Evolutionary conservation across 2,888 invertebrate species (phyloP), one percentile per base, ranked within the genome.

Genomic region (Phymatocera aterrima): DNA sequence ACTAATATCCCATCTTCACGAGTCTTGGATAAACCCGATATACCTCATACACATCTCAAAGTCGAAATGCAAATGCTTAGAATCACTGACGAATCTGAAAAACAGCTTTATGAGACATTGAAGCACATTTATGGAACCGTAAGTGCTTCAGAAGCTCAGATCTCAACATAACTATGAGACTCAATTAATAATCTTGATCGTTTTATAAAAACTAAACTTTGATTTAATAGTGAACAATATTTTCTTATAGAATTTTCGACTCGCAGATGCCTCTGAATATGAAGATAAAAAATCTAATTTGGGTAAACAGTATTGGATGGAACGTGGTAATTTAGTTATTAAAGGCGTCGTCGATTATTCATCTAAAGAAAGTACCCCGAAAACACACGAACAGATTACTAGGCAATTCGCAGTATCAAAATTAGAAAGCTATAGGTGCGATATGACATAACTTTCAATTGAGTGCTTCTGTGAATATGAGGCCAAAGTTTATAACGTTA

Each of bases 1-100:
- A 12, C 51, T 24, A 80, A 74, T 40, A 10, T 28, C 3, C n/a
- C 57, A 8, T 15, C 24, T 10, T 24, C 34, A 75, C 57, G 57
- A 75, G 60, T 24, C 12, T 6, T 24, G 5, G 75, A 75, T 28
- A 75, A 43, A 75, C 43, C 37, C 3, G 57, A 28, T 40, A 51
- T 8, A 5, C 10, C 31, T 4, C 40, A 57, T 64, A 51, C 57
- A 8, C 77, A 81, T 5, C 92, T 95, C 0, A 95, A 95, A 89
- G 95, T 95, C 80, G 96, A 96, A 91, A 91, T 96, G 91, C 96
- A 96, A 86, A 94, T 94, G 5, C 90, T 96, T 64, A 92, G 94
- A 5, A 90, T 96, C 28, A 93, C 92, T 70, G 93, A 95, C 37
- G 94, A 94, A 83, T 94, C 95, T 1, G 95, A 96, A 87, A 94